Evolutionary conservation across 2,113 vertebrate genomes (phyloP).

Genomic region (Catharus fuscescens): DNA sequence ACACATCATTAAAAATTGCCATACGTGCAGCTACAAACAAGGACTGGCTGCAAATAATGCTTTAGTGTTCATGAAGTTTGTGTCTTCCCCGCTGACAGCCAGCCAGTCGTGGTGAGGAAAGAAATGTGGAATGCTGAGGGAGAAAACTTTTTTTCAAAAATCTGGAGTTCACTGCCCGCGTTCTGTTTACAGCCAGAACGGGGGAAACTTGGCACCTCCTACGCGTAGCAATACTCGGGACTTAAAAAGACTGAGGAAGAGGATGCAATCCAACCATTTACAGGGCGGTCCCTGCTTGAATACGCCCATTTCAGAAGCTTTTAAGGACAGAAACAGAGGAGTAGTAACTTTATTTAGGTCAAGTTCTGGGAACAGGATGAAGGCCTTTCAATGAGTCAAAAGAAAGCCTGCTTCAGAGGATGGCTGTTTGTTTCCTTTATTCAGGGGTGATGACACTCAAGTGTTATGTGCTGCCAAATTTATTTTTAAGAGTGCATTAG

Average conservation of each 20-base stretch:
- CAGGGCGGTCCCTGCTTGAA: background rate
- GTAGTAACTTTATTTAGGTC: slow-evolving; percentile 39
- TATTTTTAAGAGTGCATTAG: slow-evolving; percentile 4
- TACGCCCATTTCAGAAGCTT: background rate
- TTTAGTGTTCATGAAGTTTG: accelerated
- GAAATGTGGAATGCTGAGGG: background rate
- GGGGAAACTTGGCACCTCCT: background rate
- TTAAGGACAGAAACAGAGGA: background rate
- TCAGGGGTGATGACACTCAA: background rate
- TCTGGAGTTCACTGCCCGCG: accelerated
- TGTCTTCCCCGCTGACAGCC: background rate
- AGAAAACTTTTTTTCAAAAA: background rate
- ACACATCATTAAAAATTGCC: background rate
- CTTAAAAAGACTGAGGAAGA: background rate
- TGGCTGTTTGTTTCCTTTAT: background rate
- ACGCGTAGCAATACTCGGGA: background rate
- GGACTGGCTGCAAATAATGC: background rate
- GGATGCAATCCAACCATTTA: background rate
- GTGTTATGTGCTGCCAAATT: slow-evolving; percentile 21
- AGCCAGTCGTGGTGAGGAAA: background rate
- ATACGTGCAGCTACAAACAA: background rate
- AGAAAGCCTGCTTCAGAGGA: slow-evolving; percentile 22
- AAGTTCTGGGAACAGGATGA: slow-evolving; percentile 46
- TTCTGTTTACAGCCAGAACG: background rate
- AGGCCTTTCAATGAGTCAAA: slow-evolving; percentile 12